Base-by-base conservation (phyloP, 2,888 invertebrate genomes). In the Acholoe squamosa region DNA sequence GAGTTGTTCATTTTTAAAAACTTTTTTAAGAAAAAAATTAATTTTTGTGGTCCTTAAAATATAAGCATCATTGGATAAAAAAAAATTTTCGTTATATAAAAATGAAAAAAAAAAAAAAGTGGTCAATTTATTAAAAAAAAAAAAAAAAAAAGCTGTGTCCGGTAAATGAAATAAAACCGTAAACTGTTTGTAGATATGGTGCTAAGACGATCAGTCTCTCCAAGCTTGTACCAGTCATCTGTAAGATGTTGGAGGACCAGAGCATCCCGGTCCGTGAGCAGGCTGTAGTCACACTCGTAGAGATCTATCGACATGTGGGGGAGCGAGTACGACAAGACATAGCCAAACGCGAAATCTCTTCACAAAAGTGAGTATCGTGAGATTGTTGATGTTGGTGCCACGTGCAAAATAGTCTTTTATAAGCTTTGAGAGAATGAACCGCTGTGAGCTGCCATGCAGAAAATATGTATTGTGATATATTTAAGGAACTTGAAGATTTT, bases 271-370 rank as follows among this genome's bases (percentile, higher is more conserved):
- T 99, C 10, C 96, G 99, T 28, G 99, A 99, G 95, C 97, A 98
- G 5, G 98, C 99, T 3, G 97, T 98, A 95, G 97, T 97, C 93
- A 97, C 98, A 14, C 96, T 99, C 86, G 97, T 98, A 67, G 98
- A 98, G 95, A 97, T 99, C 80, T 99, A 99, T 95, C 97, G 98
- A 94, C 98, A 99, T 96, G 98, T 98, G 90, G 98, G 98, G 94
- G 99, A 99, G 95, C 97, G 98, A 95, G 96, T 99, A 92, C 96
- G 98, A 93, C 96, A 97, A 89, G 99, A 99, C 95, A 96, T 99
- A 92, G 97, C 97, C 94, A 97, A 97, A 95, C 98, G 98, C 94
- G 97, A 98, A 94, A 94, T 96, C 80, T 95, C 96, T 51, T 95
- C 94, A 77, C 94, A 95, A 86, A 96, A 96, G 96, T 96, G 94